phyloP scores from a whole-genome alignment of 2,797 vertebrate species.

The Uromys caudimaculatus region DNA sequence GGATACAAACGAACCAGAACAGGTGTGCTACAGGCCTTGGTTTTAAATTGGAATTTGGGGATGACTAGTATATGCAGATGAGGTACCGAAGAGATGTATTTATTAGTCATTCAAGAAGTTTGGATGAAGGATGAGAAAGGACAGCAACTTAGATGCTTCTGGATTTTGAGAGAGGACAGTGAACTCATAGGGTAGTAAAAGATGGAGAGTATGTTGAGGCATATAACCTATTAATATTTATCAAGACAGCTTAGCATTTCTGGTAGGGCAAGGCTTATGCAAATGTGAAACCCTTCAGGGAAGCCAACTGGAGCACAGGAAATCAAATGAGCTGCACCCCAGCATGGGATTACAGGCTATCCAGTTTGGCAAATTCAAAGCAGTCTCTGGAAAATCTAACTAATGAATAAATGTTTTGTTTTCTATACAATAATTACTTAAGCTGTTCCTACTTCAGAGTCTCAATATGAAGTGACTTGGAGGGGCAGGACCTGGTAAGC shows the following conservation, averaged over 20 bases:
- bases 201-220: neutral
- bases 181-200: neutral
- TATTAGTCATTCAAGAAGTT: neutral
- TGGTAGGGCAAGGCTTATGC: conserved; percentile 30
- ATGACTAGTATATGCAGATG: neutral
- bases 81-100: neutral
- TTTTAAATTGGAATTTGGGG: neutral
- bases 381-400: conserved; percentile 78
- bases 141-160: neutral
- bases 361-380: conserved; percentile 79
- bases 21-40: neutral
- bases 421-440: neutral
- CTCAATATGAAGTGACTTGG: conserved; percentile 72
- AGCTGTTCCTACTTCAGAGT: conserved; percentile 68
- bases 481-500: conserved; percentile 56
- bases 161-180: neutral
- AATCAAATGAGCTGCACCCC: conserved; percentile 70
- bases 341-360: conserved; percentile 78
- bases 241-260: neutral
- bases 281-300: conserved; percentile 69
- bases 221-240: neutral
- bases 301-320: conserved; percentile 55
- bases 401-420: conserved; percentile 83
- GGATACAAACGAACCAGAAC: neutral
- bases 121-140: neutral